A percentile compares a stretch with the other conserved stretches of the same genome.
These are phyloP conservation scores for Drosophila sucinea DNA, from an alignment of 1,140 invertebrate species.

Conservation along the genomic window DNA sequence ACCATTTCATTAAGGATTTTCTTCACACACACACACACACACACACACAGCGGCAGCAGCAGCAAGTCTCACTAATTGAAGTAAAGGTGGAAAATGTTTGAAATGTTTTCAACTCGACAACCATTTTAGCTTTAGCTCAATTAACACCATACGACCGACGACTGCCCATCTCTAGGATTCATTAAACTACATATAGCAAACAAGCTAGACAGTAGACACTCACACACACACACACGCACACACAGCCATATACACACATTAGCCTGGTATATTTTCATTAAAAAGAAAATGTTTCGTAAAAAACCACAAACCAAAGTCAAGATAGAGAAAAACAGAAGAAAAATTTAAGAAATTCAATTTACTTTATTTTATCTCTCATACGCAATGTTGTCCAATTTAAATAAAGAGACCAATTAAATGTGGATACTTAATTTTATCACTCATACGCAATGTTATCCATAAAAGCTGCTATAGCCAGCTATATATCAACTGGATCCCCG, in stretches of 20 bases:
- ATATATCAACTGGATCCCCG: too few relatives aligned
- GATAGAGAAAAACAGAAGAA: background rate
- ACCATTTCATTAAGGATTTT: conserved; percentile 3
- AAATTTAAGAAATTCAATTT: background rate
- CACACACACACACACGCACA: conserved; percentile 14
- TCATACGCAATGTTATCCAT: too few relatives aligned
- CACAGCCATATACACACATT: conserved; percentile 10
- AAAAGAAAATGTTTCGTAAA: background rate
- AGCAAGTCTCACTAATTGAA: background rate
- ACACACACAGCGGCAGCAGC: conserved; percentile 11
- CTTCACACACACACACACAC: conserved; percentile 19
- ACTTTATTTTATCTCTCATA: background rate
- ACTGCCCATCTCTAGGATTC: conserved; percentile 43
- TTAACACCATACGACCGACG: conserved; percentile 45
- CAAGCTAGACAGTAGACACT: conserved; percentile 12
- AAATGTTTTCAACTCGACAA: conserved; percentile 5
- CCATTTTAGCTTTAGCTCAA: conserved; percentile 54
- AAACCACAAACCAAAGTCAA: background rate
- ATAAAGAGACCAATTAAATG: too few relatives aligned
- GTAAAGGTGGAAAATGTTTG: conserved; percentile 4
- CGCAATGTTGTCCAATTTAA: too few relatives aligned
- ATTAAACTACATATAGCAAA: conserved; percentile 45
- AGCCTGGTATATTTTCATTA: background rate
- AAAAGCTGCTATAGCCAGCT: too few relatives aligned
- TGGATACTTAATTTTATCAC: too few relatives aligned